Conservation (phyloP, 2,113 vertebrate species). For the Apteryx mantelli region DNA sequence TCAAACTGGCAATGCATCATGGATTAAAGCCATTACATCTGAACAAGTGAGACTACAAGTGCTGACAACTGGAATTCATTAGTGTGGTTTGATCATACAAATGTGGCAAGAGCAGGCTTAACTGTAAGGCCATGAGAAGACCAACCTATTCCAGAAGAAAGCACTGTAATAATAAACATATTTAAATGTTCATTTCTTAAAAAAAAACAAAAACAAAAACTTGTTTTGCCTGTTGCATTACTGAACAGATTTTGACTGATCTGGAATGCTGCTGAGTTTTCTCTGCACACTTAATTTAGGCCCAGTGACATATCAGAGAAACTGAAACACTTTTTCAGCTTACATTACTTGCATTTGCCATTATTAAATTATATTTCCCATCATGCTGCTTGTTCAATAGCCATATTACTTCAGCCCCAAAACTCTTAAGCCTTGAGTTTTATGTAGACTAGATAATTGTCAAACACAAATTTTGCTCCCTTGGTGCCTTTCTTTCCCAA, state of each 20-base stretch:
- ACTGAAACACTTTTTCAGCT: background rate
- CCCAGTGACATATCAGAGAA: background rate
- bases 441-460: background rate
- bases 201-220: too few species aligned
- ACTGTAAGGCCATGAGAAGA: background rate
- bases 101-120: background rate
- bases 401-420: background rate
- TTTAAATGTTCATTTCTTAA: background rate
- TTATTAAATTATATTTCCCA: background rate
- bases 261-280: background rate
- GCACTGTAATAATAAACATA: rapidly evolving
- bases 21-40: background rate
- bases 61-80: background rate
- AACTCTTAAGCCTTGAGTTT: background rate
- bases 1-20: background rate
- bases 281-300: background rate
- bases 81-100: background rate
- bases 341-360: background rate
- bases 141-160: background rate
- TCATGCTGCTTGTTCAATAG: background rate
- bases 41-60: background rate
- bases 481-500: background rate
- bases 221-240: background rate
- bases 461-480: background rate
- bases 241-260: background rate